These are phyloP conservation scores for Ectemnius continuus DNA, from an alignment of 2,888 invertebrate species.

Conservation along the genomic window DNA sequence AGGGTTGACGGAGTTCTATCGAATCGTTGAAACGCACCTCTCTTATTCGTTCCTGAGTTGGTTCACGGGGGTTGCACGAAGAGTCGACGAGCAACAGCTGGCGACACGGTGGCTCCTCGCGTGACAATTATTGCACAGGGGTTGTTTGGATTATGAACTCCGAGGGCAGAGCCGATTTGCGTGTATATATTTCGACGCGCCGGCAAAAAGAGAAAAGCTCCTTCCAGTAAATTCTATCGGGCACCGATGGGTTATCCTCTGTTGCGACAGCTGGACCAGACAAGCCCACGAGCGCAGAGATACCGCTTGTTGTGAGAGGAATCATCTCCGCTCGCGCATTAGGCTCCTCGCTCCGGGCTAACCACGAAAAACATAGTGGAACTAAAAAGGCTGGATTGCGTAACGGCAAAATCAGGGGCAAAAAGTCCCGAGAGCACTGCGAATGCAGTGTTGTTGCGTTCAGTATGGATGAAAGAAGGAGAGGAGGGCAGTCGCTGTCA, in stretches of 20 bases:
- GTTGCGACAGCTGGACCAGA: conserved; percentile 5
- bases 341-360: neutral
- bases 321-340: neutral
- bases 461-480: neutral
- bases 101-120: conserved; percentile 44
- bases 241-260: neutral
- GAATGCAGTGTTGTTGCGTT: no score
- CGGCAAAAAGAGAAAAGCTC: neutral
- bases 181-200: neutral
- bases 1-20: conserved; percentile 47
- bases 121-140: conserved; percentile 57
- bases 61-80: conserved; percentile 26
- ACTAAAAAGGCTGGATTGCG: neutral
- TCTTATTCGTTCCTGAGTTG: conserved; percentile 16
- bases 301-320: neutral
- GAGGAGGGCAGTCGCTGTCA: neutral
- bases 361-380: neutral
- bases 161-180: conserved; percentile 21
- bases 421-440: neutral
- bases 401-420: neutral
- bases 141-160: conserved; percentile 44
- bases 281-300: neutral
- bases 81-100: conserved; percentile 48
- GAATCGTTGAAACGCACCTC: conserved; percentile 44
- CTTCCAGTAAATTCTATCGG: neutral